Evolutionary conservation across 2,888 invertebrate species (phyloP), one percentile per base, ranked within the genome.

Genomic region (Caprella mutica): DNA sequence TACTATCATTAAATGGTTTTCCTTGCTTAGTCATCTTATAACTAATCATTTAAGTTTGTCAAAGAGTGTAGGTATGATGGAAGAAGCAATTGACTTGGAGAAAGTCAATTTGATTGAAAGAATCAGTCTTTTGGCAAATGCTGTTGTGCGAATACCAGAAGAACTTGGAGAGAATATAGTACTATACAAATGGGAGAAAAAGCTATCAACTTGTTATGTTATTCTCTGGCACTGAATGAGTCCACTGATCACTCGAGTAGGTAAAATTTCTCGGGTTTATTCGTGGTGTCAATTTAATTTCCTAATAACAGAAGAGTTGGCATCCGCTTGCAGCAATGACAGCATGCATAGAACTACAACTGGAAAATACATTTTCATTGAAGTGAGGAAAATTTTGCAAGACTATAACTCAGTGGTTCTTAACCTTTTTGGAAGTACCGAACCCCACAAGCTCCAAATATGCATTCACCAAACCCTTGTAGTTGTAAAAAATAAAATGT

Each of bases 1-100:
- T n/a, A n/a, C n/a, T n/a, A n/a, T 43, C 43, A 50, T 50, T 19
- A 50, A 50, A 26, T 8, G 5, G 9, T 40, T n/a, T n/a, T n/a
- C n/a, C n/a, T n/a, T n/a, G n/a, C n/a, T n/a, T n/a, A n/a, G n/a
- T n/a, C n/a, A n/a, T n/a, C n/a, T n/a, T n/a, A n/a, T n/a, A n/a
- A n/a, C n/a, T n/a, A n/a, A n/a, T n/a, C n/a, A n/a, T n/a, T n/a
- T n/a, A n/a, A n/a, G n/a, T n/a, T n/a, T n/a, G n/a, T n/a, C n/a
- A n/a, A n/a, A n/a, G n/a, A n/a, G n/a, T n/a, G n/a, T n/a, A n/a
- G 9, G 46, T 46, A 46, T 46, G 46, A 46, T 23, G 46, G 46
- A 46, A 46, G 50, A 9, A 50, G 50, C 6, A 26, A 43, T 9
- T 9, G 43, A 43, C n/a, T 23, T 21, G 43, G 43, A 43, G 23